These are phyloP conservation scores for Tichodroma muraria DNA, from an alignment of 2,113 vertebrate species.

Conservation along the genomic window DNA sequence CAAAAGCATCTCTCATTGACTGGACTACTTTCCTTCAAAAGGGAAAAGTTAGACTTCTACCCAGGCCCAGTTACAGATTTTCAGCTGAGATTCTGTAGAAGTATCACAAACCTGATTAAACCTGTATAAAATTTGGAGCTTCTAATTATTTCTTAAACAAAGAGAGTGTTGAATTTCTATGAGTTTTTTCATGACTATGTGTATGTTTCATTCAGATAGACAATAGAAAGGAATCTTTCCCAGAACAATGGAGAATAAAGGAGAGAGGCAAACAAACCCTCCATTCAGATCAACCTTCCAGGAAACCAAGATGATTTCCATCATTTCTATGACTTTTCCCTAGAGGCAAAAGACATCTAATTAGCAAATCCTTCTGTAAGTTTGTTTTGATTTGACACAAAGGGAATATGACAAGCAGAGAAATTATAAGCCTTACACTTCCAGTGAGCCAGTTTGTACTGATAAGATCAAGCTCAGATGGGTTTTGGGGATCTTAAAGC, in stretches of 20 bases:
- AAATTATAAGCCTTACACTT: conserved; percentile 74
- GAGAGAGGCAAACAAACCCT: background rate
- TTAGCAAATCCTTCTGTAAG: conserved; percentile 79
- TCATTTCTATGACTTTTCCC: conserved; percentile 77
- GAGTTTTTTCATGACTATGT: background rate
- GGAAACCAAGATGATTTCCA: conserved; percentile 78
- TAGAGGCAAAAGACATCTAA: conserved; percentile 79
- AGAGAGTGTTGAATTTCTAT: background rate
- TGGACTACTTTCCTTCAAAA: background rate
- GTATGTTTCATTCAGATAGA: background rate
- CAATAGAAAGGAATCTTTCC: background rate
- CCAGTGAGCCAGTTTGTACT: conserved; percentile 71
- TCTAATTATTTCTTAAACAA: background rate
- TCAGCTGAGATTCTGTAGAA: background rate
- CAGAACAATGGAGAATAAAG: background rate
- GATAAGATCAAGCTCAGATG: conserved; percentile 60
- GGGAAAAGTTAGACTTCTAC: background rate
- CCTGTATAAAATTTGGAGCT: background rate
- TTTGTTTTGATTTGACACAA: conserved; percentile 68
- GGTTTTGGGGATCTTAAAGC: conserved; percentile 57
- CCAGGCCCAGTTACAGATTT: background rate
- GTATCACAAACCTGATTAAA: background rate
- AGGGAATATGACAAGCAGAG: conserved; percentile 77
- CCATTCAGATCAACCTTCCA: conserved; percentile 64
- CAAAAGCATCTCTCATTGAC: background rate